Evolutionary conservation across 1,140 invertebrate species (phyloP).

Genomic region (Hyles vespertilio): DNA sequence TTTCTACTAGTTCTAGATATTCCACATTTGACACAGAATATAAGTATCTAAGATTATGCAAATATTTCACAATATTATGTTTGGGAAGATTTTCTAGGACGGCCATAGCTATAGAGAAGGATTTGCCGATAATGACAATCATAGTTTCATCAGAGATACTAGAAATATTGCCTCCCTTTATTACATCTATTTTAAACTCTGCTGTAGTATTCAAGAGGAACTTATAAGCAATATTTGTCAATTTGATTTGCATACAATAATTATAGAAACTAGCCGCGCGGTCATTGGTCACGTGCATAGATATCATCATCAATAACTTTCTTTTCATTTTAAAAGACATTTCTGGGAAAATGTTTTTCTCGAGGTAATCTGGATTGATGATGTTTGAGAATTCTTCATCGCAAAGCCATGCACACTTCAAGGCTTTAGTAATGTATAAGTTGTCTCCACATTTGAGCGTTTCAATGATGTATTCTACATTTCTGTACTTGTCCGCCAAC

Average conservation of each 20-base stretch:
- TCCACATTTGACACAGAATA: constrained; percentile 23
- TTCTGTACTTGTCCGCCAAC: constrained; percentile 31
- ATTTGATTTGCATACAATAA: constrained; percentile 23
- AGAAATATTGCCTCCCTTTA: constrained; percentile 6
- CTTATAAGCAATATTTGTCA: constrained; percentile 21
- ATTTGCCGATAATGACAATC: constrained; percentile 25
- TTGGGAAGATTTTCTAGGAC: constrained; percentile 11
- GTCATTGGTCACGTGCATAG: constrained; percentile 23
- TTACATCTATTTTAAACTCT: constrained; percentile 23
- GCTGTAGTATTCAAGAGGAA: constrained; percentile 23
- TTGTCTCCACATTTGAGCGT: constrained; percentile 33
- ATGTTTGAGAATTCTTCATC: constrained; percentile 22
- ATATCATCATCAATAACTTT: constrained; percentile 24
- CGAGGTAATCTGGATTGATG: constrained; percentile 27
- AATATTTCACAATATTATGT: not conserved
- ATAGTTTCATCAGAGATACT: not conserved
- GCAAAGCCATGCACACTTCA: constrained; percentile 34
- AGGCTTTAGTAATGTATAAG: constrained; percentile 29
- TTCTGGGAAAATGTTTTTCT: constrained; percentile 28
- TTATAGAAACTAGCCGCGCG: constrained; percentile 24
- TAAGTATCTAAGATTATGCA: constrained; percentile 21
- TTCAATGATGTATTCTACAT: constrained; percentile 34
- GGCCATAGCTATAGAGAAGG: constrained; percentile 20
- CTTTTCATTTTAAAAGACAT: constrained; percentile 33
- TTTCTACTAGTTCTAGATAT: constrained; percentile 32